Percentiles rank a stretch among this genome's conserved stretches.
Conservation (phyloP, 2,113 vertebrate species). For the Galbula dea region DNA sequence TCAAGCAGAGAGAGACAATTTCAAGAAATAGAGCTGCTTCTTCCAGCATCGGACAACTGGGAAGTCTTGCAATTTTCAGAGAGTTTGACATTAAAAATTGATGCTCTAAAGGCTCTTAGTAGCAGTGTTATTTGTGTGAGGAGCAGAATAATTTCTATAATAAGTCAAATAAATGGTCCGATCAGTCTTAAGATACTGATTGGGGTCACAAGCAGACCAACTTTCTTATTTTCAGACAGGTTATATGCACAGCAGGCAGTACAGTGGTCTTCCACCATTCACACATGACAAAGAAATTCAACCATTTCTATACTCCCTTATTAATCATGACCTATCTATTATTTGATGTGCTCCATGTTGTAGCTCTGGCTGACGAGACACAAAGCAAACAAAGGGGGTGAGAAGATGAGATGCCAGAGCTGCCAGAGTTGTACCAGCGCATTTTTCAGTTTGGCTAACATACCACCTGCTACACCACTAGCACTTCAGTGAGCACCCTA, state of each 20-base stretch:
- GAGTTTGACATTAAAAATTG: neutral
- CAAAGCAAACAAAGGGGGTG: accelerated
- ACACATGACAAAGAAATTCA: neutral
- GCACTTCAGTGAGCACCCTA: neutral
- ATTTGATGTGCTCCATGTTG: neutral
- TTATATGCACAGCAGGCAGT: neutral
- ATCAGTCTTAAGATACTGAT: neutral
- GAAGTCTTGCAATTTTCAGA: neutral
- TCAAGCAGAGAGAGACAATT: neutral
- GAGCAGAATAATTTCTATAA: neutral
- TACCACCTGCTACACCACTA: accelerated
- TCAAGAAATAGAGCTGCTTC: neutral
- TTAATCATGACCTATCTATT: neutral
- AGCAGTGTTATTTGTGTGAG: neutral
- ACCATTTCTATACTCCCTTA: neutral
- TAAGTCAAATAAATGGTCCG: neutral
- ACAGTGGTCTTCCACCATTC: neutral
- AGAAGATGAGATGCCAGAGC: neutral
- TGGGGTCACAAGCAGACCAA: neutral
- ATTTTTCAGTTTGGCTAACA: neutral
- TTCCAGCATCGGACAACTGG: neutral
- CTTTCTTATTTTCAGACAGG: neutral
- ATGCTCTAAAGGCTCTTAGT: neutral
- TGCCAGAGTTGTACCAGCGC: neutral
- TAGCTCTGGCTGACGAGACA: neutral